These are phyloP conservation scores for Drosophila erecta DNA, from an alignment of 1,140 invertebrate species.

Conservation along the genomic window DNA sequence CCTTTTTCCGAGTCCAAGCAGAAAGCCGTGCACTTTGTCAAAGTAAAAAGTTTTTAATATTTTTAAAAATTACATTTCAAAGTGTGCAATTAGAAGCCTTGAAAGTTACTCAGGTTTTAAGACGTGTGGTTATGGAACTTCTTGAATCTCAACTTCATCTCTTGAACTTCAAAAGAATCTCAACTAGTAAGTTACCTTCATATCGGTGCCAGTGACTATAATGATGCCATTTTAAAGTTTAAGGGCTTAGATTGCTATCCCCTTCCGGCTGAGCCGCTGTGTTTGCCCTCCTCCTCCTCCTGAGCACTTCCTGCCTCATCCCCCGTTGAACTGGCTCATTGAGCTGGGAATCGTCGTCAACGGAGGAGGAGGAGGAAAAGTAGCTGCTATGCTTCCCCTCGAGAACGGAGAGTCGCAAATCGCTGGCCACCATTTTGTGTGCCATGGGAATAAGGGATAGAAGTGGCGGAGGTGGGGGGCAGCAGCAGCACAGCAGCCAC, in stretches of 20 bases:
- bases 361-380: not conserved
- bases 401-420: constrained; percentile 23
- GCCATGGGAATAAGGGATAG: constrained; percentile 15
- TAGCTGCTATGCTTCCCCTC: constrained; percentile 21
- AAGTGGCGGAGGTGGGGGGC: not conserved
- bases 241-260: too few species aligned
- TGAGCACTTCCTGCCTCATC: not conserved
- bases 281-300: not conserved
- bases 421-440: constrained; percentile 60
- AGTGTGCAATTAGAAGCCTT: too few species aligned
- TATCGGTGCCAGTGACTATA: not conserved
- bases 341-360: not conserved
- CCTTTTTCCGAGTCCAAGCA: not conserved
- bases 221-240: not conserved
- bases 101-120: too few species aligned
- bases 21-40: not conserved
- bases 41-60: not conserved
- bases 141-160: not conserved
- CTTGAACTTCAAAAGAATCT: too few species aligned
- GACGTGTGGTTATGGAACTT: too few species aligned
- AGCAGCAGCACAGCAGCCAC: constrained; percentile 16
- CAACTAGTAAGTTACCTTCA: not conserved
- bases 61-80: too few species aligned
- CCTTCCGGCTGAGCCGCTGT: not conserved
- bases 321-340: constrained; percentile 17